Conservation (phyloP, 2,797 vertebrate genomes). For the Lutjanus campechanus region DNA sequence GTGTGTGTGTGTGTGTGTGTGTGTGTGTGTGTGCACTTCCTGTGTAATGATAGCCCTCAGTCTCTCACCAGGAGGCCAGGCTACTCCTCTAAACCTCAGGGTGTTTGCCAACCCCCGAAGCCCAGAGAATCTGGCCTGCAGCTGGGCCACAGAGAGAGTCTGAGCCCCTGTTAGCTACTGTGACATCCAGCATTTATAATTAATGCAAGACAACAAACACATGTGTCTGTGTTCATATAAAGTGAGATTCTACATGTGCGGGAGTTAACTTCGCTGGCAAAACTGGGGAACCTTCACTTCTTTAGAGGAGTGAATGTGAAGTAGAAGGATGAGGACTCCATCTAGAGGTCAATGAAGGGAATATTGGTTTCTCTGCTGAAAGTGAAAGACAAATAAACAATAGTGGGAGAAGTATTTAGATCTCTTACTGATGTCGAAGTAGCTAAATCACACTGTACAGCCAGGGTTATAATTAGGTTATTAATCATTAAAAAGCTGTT, state of each 20-base stretch:
- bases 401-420: neutral
- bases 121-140: slow-evolving; percentile 66
- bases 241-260: neutral
- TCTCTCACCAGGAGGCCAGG: slow-evolving; percentile 58
- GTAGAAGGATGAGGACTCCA: slow-evolving; percentile 31
- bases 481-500: too few species aligned
- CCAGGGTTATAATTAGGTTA: too few species aligned
- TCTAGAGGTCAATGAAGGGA: slow-evolving; percentile 47
- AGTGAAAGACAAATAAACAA: neutral
- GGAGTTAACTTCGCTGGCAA: neutral
- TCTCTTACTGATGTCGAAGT: neutral
- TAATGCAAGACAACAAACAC: slow-evolving; percentile 22
- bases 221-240: neutral
- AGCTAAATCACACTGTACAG: neutral
- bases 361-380: neutral
- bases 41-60: slow-evolving; percentile 71
- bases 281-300: neutral
- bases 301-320: neutral
- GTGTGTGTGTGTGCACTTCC: slow-evolving; percentile 52
- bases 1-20: slow-evolving; percentile 14
- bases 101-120: slow-evolving; percentile 56
- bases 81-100: slow-evolving; percentile 67
- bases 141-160: slow-evolving; percentile 56
- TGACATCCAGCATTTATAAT: slow-evolving; percentile 26
- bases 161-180: slow-evolving; percentile 20